A percentile compares a stretch with the other conserved stretches of the same genome.
Evolutionary conservation across 2,888 invertebrate species (phyloP).

Genomic region (Coronaproctus castanopsis): DNA sequence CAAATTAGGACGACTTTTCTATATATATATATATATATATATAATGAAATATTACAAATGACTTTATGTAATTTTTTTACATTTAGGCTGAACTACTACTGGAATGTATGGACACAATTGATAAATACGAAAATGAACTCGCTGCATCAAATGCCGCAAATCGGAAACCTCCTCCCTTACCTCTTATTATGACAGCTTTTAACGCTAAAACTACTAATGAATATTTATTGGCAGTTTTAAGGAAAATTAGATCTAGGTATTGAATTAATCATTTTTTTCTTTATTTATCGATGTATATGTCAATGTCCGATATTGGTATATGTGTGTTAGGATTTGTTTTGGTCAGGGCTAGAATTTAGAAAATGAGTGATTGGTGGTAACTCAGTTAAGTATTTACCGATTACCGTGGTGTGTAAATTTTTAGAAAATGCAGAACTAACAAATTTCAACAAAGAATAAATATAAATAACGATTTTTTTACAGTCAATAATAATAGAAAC

Average conservation of each 20-base stretch:
- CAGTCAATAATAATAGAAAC: no score
- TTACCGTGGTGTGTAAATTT: no score
- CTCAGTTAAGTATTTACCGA: no score
- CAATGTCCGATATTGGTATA: not conserved
- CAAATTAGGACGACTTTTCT: no score
- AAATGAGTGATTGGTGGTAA: no score
- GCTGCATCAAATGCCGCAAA: slow-evolving; percentile 27
- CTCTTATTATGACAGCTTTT: slow-evolving; percentile 64
- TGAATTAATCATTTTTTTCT: slow-evolving; percentile 18
- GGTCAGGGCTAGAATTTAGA: no score
- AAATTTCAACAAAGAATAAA: no score
- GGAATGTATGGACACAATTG: slow-evolving; percentile 66
- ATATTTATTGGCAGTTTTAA: slow-evolving; percentile 60
- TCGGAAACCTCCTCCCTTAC: slow-evolving; percentile 35
- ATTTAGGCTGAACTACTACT: slow-evolving; percentile 63
- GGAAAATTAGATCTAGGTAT: slow-evolving; percentile 65
- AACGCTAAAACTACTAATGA: slow-evolving; percentile 49
- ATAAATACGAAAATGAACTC: slow-evolving; percentile 38
- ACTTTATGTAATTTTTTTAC: slow-evolving; percentile 12
- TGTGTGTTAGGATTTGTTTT: not conserved
- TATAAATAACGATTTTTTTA: no score
- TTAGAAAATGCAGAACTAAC: no score
- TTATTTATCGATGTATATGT: slow-evolving; percentile 6
- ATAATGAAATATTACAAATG: no score
- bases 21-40: no score